Evolutionary conservation across 2,888 invertebrate genomes (phyloP).

Genomic region (Hipparchia sbordonii): DNA sequence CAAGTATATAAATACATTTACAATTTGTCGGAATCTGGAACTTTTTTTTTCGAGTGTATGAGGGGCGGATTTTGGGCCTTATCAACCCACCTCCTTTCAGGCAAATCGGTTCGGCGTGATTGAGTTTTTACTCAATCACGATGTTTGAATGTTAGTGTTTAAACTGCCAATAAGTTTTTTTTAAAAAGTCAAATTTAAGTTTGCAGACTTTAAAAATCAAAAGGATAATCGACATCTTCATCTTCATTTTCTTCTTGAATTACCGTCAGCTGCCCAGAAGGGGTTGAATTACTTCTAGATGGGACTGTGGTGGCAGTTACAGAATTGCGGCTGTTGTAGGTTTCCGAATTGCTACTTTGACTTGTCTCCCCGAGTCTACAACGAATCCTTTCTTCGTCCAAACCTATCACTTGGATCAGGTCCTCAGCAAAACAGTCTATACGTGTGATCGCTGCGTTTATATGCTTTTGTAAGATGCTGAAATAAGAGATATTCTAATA

Average conservation of each 20-base stretch:
- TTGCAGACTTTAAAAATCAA: slow-evolving; percentile 42
- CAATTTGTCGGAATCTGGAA: too few species aligned
- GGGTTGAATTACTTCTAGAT: slow-evolving; percentile 4
- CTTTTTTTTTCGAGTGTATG: too few species aligned
- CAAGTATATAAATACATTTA: too few species aligned
- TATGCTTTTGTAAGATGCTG: slow-evolving; percentile 55
- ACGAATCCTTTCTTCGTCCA: slow-evolving; percentile 61
- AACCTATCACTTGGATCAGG: slow-evolving; percentile 53
- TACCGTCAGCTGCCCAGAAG: slow-evolving; percentile 47
- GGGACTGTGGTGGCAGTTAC: not conserved
- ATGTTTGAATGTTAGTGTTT: too few species aligned
- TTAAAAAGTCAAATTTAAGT: too few species aligned
- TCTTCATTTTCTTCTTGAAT: slow-evolving; percentile 63
- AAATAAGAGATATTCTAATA: slow-evolving; percentile 14
- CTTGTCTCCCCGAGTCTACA: slow-evolving; percentile 50
- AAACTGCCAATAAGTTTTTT: too few species aligned
- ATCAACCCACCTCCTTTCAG: too few species aligned
- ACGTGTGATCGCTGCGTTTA: slow-evolving; percentile 53
- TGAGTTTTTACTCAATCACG: too few species aligned
- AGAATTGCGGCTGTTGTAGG: not conserved
- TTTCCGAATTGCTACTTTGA: not conserved
- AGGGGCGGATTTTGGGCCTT: too few species aligned
- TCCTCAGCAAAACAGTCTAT: slow-evolving; percentile 63
- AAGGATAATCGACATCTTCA: slow-evolving; percentile 61
- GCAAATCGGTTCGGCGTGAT: too few species aligned